These are phyloP conservation scores for Aricia agestis DNA, from an alignment of 1,140 invertebrate genomes.

Conservation along the genomic window DNA sequence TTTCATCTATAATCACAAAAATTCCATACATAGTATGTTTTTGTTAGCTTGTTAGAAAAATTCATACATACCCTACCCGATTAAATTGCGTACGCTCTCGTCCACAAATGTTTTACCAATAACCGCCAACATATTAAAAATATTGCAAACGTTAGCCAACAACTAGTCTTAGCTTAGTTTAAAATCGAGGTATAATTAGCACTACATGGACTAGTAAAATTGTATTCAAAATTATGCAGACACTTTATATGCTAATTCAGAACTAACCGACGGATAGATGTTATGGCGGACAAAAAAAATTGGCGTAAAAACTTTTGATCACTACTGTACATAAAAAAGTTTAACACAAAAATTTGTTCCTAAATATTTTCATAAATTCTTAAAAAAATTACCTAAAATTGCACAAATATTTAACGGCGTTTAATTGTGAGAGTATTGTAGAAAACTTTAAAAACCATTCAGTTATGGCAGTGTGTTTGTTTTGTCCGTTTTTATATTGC, in stretches of 20 bases:
- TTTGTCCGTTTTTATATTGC: neutral
- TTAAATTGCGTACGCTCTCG: slow-evolving; percentile 11
- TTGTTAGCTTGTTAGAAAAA: neutral
- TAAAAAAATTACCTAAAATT: slow-evolving; percentile 36
- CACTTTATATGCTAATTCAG: slow-evolving; percentile 21
- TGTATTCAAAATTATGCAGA: slow-evolving; percentile 51
- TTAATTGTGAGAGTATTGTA: neutral
- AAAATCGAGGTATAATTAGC: slow-evolving; percentile 50
- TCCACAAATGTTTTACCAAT: neutral
- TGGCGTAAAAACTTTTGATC: slow-evolving; percentile 3
- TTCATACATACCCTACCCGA: neutral
- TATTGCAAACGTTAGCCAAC: neutral
- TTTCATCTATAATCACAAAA: neutral
- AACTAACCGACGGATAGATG: slow-evolving; percentile 2
- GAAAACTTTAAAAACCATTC: neutral
- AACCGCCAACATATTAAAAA: neutral
- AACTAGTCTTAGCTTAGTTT: slow-evolving; percentile 18
- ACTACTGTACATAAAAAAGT: slow-evolving; percentile 9
- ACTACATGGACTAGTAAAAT: slow-evolving; percentile 59
- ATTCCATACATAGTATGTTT: neutral
- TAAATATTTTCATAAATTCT: slow-evolving; percentile 25
- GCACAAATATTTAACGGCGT: slow-evolving; percentile 29
- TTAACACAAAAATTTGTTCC: slow-evolving; percentile 21
- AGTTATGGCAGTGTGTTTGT: neutral
- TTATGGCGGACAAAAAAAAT: slow-evolving; percentile 1